phyloP scores from a whole-genome alignment of 2,797 vertebrate species.

The Neolamprologus multifasciatus region DNA sequence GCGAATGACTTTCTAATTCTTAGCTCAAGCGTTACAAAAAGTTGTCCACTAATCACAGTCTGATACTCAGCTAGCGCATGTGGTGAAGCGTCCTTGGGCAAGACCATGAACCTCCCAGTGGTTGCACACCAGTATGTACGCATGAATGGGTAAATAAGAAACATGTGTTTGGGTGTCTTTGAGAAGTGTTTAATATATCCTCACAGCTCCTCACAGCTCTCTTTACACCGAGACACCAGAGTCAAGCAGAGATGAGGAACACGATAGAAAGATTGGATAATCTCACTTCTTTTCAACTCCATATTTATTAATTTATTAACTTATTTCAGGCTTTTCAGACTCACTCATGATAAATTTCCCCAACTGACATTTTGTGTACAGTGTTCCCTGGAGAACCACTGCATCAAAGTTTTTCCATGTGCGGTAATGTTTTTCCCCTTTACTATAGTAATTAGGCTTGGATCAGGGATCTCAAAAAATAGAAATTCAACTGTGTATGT shows the following conservation, averaged over 20 bases:
- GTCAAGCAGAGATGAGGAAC: not conserved
- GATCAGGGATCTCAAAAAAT: not conserved
- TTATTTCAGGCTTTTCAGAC: not conserved
- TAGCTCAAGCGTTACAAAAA: not conserved
- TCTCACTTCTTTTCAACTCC: not conserved
- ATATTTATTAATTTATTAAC: not conserved
- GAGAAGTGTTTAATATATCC: not conserved
- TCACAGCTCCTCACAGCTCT: not conserved
- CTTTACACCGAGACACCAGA: not conserved
- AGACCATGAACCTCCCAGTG: not conserved
- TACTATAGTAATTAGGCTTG: not conserved
- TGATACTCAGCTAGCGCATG: not conserved
- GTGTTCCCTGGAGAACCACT: not conserved
- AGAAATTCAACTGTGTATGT: not conserved
- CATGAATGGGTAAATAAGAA: not conserved
- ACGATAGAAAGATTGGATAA: not conserved
- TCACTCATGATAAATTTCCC: not conserved
- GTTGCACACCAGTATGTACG: not conserved
- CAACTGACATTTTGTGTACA: not conserved
- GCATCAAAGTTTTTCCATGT: not conserved
- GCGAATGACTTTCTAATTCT: not conserved
- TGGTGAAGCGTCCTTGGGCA: not conserved
- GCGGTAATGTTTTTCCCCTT: not conserved
- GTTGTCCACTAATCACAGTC: not conserved
- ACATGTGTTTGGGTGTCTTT: not conserved